These are phyloP conservation scores for Trichogramma pretiosum DNA, from an alignment of 1,140 invertebrate genomes.

Conservation along the genomic window DNA sequence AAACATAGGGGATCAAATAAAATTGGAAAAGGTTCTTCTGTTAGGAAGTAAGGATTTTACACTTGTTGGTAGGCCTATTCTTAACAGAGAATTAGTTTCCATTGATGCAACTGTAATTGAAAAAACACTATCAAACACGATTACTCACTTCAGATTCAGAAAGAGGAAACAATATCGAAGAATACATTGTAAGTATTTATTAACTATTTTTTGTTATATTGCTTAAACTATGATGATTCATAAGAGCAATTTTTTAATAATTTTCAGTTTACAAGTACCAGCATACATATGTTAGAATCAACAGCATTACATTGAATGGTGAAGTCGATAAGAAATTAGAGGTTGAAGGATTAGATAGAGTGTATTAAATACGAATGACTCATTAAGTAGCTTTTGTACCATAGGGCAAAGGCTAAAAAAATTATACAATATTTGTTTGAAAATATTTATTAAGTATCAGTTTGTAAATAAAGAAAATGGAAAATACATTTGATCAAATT, in stretches of 20 bases:
- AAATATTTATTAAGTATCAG: slow-evolving; percentile 18
- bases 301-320: slow-evolving; percentile 51
- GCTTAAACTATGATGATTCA: slow-evolving; percentile 7
- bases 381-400: not conserved
- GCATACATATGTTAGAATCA: slow-evolving; percentile 67
- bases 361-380: too few relatives aligned
- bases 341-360: slow-evolving; percentile 38
- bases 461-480: slow-evolving; percentile 18
- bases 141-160: slow-evolving; percentile 65
- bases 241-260: not conserved
- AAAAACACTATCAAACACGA: slow-evolving; percentile 78
- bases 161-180: slow-evolving; percentile 68
- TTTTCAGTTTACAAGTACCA: slow-evolving; percentile 55
- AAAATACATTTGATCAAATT: too few relatives aligned
- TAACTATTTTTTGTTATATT: slow-evolving; percentile 13
- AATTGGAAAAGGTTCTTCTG: slow-evolving; percentile 78
- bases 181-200: slow-evolving; percentile 56
- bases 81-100: slow-evolving; percentile 64
- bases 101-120: slow-evolving; percentile 83
- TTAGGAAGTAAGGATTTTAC: slow-evolving; percentile 80
- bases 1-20: slow-evolving; percentile 70
- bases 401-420: slow-evolving; percentile 2
- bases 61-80: slow-evolving; percentile 70
- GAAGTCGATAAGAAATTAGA: slow-evolving; percentile 40
- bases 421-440: not conserved